A percentile compares a stretch with the other conserved stretches of the same genome.
Evolutionary conservation across 1,140 invertebrate genomes (phyloP).

Genomic region (Lepidurus couesii): DNA sequence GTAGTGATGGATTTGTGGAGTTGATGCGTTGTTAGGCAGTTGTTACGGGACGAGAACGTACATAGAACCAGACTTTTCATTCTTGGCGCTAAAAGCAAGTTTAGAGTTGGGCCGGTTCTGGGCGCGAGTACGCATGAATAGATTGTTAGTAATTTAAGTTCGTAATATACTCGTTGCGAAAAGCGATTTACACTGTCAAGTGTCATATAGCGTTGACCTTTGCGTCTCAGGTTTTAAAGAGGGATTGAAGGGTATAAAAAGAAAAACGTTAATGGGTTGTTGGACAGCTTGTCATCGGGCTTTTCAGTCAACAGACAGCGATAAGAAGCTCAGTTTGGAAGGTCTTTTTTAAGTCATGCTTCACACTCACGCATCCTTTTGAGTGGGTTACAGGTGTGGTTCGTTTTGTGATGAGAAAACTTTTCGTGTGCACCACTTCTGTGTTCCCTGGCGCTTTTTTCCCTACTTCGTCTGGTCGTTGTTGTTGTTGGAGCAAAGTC

Average conservation of each 20-base stretch:
- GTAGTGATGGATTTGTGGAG: no score
- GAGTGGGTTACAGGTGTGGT: background rate
- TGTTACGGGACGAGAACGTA: no score
- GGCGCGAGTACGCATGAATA: no score
- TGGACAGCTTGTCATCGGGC: constrained; percentile 1
- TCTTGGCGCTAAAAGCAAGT: no score
- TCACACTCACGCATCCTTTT: background rate
- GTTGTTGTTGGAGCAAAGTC: background rate
- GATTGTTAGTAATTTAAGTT: no score
- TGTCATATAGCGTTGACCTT: background rate
- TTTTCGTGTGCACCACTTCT: background rate
- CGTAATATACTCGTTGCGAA: no score
- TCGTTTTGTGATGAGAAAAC: background rate
- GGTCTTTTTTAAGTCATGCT: background rate
- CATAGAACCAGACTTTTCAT: no score
- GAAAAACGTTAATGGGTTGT: background rate
- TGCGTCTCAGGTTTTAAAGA: background rate
- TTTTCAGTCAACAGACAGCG: background rate
- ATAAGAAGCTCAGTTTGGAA: background rate
- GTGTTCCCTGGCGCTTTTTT: background rate
- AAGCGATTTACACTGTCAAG: background rate
- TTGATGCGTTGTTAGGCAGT: no score
- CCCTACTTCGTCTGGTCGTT: background rate
- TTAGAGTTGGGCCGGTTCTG: no score
- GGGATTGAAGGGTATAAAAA: background rate